These are phyloP conservation scores for Taphrorychus bicolor DNA, from an alignment of 2,888 invertebrate genomes.

Conservation along the genomic window DNA sequence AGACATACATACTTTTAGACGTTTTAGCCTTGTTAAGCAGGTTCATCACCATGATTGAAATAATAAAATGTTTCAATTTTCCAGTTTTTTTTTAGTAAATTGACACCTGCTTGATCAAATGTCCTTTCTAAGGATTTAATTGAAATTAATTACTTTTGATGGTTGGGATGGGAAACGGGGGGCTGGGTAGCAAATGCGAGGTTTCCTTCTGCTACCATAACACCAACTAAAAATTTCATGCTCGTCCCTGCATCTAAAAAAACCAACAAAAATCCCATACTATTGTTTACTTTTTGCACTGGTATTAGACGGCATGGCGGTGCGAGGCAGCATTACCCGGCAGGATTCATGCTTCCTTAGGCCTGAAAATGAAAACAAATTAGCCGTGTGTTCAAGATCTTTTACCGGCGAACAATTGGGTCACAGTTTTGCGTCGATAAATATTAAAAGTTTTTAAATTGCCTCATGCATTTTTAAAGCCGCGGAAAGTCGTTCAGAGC, in stretches of 20 bases:
- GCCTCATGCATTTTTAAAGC: background rate
- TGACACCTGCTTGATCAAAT: too few species aligned
- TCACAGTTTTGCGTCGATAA: conserved; percentile 3
- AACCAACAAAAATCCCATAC: conserved; percentile 21
- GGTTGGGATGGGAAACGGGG: too few species aligned
- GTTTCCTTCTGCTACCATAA: too few species aligned
- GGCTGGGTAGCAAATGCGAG: too few species aligned
- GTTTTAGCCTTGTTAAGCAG: too few species aligned
- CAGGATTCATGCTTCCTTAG: conserved; percentile 42
- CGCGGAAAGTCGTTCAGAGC: background rate
- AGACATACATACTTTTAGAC: too few species aligned
- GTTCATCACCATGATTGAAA: too few species aligned
- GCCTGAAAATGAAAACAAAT: conserved; percentile 43
- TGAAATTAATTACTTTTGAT: too few species aligned
- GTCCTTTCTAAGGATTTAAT: too few species aligned
- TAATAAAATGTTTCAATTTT: too few species aligned
- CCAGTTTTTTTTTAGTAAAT: too few species aligned
- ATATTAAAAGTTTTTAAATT: background rate
- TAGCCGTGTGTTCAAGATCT: conserved; percentile 39
- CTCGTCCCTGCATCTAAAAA: background rate
- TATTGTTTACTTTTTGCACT: conserved; percentile 37
- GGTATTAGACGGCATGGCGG: conserved; percentile 24
- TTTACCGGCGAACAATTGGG: conserved; percentile 35
- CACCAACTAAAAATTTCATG: background rate
- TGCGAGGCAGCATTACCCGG: conserved; percentile 23